A percentile compares a stretch with the other conserved stretches of the same genome.
These are phyloP conservation scores for Oceanodroma leucorhoa DNA, from an alignment of 2,797 vertebrate genomes.

Conservation along the genomic window DNA sequence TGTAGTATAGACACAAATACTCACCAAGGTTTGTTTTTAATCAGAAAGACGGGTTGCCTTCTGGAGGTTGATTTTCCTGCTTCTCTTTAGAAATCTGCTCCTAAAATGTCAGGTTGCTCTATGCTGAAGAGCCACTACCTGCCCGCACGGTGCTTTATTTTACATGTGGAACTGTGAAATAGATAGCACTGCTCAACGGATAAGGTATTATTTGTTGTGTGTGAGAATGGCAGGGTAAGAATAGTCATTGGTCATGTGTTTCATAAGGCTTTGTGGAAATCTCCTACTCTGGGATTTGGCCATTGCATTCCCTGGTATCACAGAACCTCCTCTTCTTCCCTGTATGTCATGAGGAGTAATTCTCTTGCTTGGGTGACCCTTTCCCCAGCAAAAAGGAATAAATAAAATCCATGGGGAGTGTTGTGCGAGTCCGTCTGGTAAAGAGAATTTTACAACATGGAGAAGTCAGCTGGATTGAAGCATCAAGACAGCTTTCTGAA, in stretches of 20 bases:
- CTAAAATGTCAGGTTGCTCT: background rate
- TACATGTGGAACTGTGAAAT: background rate
- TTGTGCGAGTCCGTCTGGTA: background rate
- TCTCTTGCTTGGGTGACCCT: background rate
- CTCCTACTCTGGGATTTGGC: background rate
- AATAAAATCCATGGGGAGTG: background rate
- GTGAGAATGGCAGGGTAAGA: background rate
- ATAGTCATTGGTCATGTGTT: rapidly evolving
- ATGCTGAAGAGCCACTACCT: background rate
- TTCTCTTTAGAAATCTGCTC: background rate
- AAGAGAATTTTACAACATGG: background rate
- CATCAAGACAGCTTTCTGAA: conserved; percentile 11
- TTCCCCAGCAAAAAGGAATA: background rate
- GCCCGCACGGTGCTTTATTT: background rate
- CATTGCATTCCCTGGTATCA: background rate
- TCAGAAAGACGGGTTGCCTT: background rate
- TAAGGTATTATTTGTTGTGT: background rate
- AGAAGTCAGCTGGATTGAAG: conserved; percentile 17
- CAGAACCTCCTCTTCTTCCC: background rate
- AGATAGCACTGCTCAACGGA: background rate
- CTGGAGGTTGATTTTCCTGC: background rate
- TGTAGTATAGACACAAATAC: background rate
- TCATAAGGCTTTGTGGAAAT: background rate
- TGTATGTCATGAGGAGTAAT: background rate
- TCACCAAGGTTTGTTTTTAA: background rate